Percentiles rank a stretch among this genome's conserved stretches.
Conservation (phyloP, 2,797 vertebrate species). For the Aphelocoma californica region DNA sequence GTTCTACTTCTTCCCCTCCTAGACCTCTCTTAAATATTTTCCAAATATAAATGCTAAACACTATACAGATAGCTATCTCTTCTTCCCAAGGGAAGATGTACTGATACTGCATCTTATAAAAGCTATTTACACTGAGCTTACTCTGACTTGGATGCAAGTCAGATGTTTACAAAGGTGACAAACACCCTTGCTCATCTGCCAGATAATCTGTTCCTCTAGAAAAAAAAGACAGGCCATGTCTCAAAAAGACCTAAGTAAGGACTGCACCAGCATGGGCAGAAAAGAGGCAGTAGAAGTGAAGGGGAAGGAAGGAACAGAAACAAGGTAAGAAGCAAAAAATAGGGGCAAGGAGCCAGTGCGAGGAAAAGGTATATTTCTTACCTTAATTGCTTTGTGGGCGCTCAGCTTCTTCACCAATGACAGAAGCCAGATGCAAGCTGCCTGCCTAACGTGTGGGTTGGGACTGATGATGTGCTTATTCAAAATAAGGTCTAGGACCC, state of each 20-base stretch:
- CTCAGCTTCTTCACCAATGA: conserved; percentile 93
- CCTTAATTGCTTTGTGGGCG: conserved; percentile 91
- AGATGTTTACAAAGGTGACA: background rate
- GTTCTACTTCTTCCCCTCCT: background rate
- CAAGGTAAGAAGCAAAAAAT: background rate
- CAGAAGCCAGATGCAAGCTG: conserved; percentile 96
- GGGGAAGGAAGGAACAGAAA: background rate
- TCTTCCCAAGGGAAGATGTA: background rate
- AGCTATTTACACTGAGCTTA: background rate
- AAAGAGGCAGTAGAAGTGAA: background rate
- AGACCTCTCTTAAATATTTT: background rate
- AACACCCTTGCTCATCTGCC: background rate
- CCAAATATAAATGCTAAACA: background rate
- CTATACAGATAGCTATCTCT: background rate
- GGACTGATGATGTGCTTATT: conserved; percentile 88
- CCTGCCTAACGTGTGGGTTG: conserved; percentile 93
- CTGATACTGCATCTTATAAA: background rate
- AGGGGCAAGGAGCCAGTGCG: background rate
- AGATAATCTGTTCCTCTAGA: background rate
- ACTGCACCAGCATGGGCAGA: background rate
- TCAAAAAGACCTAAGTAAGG: background rate
- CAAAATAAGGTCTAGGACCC: conserved; percentile 89
- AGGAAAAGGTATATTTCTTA: conserved; percentile 30
- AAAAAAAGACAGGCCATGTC: background rate
- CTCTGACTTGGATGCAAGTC: background rate